Evolutionary conservation across 2,888 invertebrate species (phyloP).

Genomic region (Steinernema hermaphroditum): DNA sequence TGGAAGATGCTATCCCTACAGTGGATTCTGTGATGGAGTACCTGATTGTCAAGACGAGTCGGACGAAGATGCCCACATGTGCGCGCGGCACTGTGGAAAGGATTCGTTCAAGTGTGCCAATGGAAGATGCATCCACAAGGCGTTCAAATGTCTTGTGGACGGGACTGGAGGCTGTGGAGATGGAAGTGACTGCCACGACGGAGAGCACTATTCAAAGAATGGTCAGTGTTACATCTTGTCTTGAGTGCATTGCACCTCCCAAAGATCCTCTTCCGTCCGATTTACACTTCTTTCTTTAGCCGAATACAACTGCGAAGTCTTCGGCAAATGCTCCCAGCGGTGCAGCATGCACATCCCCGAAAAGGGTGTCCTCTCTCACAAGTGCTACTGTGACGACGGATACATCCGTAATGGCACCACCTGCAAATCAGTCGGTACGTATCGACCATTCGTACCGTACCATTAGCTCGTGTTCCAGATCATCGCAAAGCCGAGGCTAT

Average conservation of each 20-base stretch:
- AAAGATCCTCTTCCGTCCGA: too few relatives aligned
- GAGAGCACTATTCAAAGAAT: not conserved
- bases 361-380: constrained; percentile 4
- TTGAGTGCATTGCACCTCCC: too few relatives aligned
- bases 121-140: constrained; percentile 34
- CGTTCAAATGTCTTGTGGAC: constrained; percentile 38
- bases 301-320: constrained; percentile 38
- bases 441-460: not conserved
- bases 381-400: constrained; percentile 44
- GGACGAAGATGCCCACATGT: constrained; percentile 37
- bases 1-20: constrained; percentile 38
- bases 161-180: constrained; percentile 45
- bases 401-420: constrained; percentile 32
- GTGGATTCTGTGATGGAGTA: constrained; percentile 38
- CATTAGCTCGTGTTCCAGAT: not conserved
- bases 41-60: constrained; percentile 34
- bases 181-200: constrained; percentile 40
- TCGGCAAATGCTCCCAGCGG: constrained; percentile 45
- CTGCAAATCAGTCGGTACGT: constrained; percentile 16
- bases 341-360: constrained; percentile 33
- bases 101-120: constrained; percentile 34
- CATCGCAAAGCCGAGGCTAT: constrained; percentile 33
- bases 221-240: constrained; percentile 32
- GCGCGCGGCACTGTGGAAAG: constrained; percentile 28
- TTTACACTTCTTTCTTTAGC: constrained; percentile 25